Evolutionary conservation across 1,140 invertebrate species (phyloP), one percentile per base, ranked within the genome.

Genomic region (Papilio machaon): DNA sequence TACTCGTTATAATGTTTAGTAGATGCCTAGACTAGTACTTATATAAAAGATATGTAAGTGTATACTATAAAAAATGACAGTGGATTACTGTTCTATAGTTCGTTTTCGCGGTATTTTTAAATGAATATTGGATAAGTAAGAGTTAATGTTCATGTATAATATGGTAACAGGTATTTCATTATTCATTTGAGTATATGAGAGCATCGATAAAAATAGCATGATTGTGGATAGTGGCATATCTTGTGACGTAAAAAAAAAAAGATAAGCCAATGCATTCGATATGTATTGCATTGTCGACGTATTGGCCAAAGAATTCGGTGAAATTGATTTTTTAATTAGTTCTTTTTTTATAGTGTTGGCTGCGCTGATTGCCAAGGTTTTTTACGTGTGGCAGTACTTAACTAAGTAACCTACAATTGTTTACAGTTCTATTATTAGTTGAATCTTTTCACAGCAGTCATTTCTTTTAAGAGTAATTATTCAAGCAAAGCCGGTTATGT

Each of bases 121-220:
- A 79, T 79, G 64, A 79, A 79, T 79, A 79, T 67, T 79, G 38
- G 23, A 67, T 67, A 67, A 79, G 58, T 79, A 67, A 79, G 52
- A 78, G 76, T 46, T 30, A 64, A 67, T 79, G 77, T 79, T n/a
- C 17, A 46, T n/a, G 54, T 79, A 67, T 64, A 58, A 58, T 58
- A 64, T 67, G n/a, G 46, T 46, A 23, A 79, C 43, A 79, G 7
- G 60, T 58, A 60, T 17, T 79, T 19, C 58, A 67, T 79, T 64
- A 79, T 67, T 79, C 77, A 79, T 79, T 67, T 47, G n/a, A 30
- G 23, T 2, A 17, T 35, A 35, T 79, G 77, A 79, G 77, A 79
- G 43, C 77, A 67, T 67, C 77, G 77, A 79, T 19, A 64, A 67
- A 79, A 79, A 79, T 67, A 79, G 19, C 54, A 79, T 38, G 75